Conservation (phyloP, 2,797 vertebrate species). For the Alectoris magna region DNA sequence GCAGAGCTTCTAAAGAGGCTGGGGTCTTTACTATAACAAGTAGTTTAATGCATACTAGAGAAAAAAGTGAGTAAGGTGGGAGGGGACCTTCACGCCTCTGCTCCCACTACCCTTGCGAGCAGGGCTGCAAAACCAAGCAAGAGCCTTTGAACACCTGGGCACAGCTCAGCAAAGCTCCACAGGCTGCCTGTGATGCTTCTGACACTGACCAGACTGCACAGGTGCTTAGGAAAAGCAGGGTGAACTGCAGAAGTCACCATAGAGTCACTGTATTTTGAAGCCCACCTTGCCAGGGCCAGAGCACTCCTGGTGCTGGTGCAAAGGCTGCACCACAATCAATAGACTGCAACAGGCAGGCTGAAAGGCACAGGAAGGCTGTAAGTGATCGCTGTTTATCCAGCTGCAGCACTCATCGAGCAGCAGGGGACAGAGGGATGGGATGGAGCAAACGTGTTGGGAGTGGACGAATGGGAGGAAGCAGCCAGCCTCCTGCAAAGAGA, state of each 20-base stretch:
- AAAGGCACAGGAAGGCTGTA: slow-evolving; percentile 30
- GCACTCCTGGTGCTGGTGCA: background rate
- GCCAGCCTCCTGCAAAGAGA: slow-evolving; percentile 42
- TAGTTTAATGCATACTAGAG: background rate
- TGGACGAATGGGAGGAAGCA: slow-evolving; percentile 57
- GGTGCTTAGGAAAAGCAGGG: background rate
- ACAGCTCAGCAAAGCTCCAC: background rate
- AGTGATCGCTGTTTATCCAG: slow-evolving; percentile 53
- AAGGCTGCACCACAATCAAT: background rate
- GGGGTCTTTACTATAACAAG: background rate
- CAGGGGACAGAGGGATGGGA: background rate
- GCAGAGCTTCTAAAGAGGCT: background rate
- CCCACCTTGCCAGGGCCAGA: background rate
- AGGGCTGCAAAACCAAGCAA: background rate
- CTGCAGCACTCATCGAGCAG: background rate
- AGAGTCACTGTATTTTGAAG: background rate
- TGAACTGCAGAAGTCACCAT: background rate
- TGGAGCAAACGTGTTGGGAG: background rate
- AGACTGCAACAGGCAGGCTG: background rate
- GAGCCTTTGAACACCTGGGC: background rate
- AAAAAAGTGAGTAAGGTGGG: background rate
- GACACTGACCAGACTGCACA: background rate
- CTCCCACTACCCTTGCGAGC: background rate
- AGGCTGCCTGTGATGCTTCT: background rate
- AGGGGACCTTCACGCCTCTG: accelerated